Percentiles rank a stretch among this genome's conserved stretches.
Evolutionary conservation across 1,140 invertebrate species (phyloP).

Genomic region (Kradibia gibbosae): DNA sequence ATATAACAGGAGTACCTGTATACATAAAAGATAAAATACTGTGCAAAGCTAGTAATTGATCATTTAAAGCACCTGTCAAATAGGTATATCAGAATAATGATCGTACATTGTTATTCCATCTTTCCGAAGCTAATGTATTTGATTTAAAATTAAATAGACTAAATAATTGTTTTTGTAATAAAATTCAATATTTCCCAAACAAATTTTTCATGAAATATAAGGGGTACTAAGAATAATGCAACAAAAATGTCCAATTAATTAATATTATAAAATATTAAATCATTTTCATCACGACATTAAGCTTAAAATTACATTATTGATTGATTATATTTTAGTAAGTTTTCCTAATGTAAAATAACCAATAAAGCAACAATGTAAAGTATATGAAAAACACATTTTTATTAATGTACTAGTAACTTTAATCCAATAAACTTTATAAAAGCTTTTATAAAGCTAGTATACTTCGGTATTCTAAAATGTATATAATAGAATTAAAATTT

Average conservation of each 20-base stretch:
- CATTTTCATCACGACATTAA: too few species aligned
- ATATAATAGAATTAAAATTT: background rate
- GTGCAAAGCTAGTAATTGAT: background rate
- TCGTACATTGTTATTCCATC: background rate
- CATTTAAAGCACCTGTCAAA: background rate
- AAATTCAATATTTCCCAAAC: too few species aligned
- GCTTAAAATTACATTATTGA: too few species aligned
- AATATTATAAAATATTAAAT: too few species aligned
- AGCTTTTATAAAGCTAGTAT: background rate
- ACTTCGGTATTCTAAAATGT: background rate
- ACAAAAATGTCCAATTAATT: too few species aligned
- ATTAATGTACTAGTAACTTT: background rate
- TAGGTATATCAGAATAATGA: background rate
- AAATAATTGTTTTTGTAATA: too few species aligned
- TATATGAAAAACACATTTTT: background rate
- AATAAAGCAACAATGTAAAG: too few species aligned
- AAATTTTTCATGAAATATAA: too few species aligned
- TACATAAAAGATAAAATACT: conserved; percentile 20
- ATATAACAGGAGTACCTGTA: background rate
- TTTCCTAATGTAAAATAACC: too few species aligned
- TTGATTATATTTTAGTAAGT: background rate
- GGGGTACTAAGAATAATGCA: too few species aligned
- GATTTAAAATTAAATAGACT: too few species aligned
- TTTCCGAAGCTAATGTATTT: too few species aligned
- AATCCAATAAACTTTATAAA: background rate